Evolutionary conservation across 2,113 vertebrate genomes (phyloP).

Genomic region (Vicugna pacos): DNA sequence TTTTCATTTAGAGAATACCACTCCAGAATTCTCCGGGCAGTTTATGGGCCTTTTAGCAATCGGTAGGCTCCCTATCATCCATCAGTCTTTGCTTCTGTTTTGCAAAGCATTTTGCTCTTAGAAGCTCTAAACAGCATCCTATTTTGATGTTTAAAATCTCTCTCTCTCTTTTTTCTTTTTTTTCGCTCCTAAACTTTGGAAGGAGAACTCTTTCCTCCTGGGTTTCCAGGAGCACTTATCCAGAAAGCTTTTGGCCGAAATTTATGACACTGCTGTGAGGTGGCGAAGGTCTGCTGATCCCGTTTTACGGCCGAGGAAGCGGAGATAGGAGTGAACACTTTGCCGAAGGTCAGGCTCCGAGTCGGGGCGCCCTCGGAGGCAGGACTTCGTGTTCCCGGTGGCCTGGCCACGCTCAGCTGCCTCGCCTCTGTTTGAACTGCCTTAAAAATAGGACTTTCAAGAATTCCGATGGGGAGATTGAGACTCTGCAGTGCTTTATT

Average conservation of each 20-base stretch:
- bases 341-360: not conserved
- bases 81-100: not conserved
- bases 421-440: not conserved
- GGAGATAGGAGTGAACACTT: not conserved
- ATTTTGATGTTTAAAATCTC: not conserved
- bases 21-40: not conserved
- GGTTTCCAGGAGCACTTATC: not conserved
- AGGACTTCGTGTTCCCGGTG: not conserved
- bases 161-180: not conserved
- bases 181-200: not conserved
- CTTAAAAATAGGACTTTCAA: not conserved
- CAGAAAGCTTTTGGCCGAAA: not conserved
- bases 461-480: not conserved
- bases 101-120: not conserved
- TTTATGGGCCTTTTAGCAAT: not conserved
- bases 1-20: not conserved
- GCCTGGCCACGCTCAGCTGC: too few species aligned
- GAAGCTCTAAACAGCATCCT: not conserved
- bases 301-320: slow-evolving; percentile 53
- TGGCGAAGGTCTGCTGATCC: not conserved
- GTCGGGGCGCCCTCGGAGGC: not conserved
- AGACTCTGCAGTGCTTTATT: not conserved
- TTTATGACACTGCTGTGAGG: not conserved
- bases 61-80: not conserved
- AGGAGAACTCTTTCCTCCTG: not conserved